Conservation (phyloP, 2,888 invertebrate species). For the Lycaena phlaeas region DNA sequence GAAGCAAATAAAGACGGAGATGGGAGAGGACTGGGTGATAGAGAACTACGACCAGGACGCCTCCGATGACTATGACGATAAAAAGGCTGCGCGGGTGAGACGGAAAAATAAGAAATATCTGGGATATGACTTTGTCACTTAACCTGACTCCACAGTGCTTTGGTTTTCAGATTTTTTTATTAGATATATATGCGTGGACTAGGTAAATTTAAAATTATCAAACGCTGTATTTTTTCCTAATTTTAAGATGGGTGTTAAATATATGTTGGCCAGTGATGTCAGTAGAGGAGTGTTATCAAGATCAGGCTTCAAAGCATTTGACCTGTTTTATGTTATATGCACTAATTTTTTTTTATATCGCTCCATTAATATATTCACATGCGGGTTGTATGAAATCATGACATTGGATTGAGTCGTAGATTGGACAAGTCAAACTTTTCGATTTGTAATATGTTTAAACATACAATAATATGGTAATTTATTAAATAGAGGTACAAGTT, state of each 20-base stretch:
- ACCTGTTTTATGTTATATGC: not conserved
- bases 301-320: not conserved
- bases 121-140: conserved; percentile 60
- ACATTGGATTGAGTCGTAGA: not conserved
- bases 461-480: not conserved
- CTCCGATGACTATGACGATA: conserved; percentile 47
- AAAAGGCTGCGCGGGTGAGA: conserved; percentile 47
- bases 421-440: not conserved
- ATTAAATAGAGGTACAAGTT: not conserved
- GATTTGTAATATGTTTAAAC: not conserved
- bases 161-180: conserved; percentile 9
- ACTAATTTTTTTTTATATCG: not conserved
- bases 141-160: conserved; percentile 14
- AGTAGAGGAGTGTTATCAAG: not conserved
- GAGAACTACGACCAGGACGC: conserved; percentile 51
- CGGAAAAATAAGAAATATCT: conserved; percentile 67
- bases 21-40: conserved; percentile 50
- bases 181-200: conserved; percentile 12
- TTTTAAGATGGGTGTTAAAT: conserved; percentile 4
- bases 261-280: not conserved
- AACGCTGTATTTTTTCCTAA: conserved; percentile 2
- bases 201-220: conserved; percentile 6
- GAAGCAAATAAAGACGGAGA: conserved; percentile 29
- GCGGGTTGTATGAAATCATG: not conserved
- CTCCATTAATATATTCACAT: not conserved